Conservation (phyloP, 1,140 invertebrate genomes). For the Periplaneta americana region DNA sequence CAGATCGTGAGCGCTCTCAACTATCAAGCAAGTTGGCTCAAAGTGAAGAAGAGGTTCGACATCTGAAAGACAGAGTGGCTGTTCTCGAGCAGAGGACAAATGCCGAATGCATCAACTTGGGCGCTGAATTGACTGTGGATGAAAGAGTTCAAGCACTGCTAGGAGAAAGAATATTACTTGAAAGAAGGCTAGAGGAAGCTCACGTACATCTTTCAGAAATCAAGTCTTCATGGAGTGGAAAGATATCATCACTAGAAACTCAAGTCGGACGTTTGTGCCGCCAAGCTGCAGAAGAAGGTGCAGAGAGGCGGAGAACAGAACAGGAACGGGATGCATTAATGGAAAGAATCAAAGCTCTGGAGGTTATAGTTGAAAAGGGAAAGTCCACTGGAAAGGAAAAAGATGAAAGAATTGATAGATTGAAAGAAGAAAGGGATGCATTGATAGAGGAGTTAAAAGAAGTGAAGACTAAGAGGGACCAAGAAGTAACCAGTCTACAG, state of each 20-base stretch:
- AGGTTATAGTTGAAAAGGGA: constrained; percentile 62
- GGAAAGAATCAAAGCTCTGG: constrained; percentile 55
- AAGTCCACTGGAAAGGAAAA: constrained; percentile 62
- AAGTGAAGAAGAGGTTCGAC: constrained; percentile 54
- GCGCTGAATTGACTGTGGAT: constrained; percentile 44
- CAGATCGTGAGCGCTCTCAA: constrained; percentile 51
- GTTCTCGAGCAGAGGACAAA: constrained; percentile 49
- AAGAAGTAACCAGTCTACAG: constrained; percentile 54
- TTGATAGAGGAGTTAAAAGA: constrained; percentile 54
- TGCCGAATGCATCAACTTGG: constrained; percentile 31
- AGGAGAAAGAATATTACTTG: constrained; percentile 59
- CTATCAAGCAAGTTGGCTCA: constrained; percentile 51
- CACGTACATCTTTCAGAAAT: constrained; percentile 81
- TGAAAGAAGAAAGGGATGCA: constrained; percentile 57
- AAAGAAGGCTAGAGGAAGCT: constrained; percentile 73
- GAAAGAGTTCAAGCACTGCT: constrained; percentile 41
- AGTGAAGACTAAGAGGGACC: constrained; percentile 50
- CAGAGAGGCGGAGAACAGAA: constrained; percentile 67
- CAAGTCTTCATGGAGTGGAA: constrained; percentile 83
- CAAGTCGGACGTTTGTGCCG: constrained; percentile 67
- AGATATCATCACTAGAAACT: constrained; percentile 78
- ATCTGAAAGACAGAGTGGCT: constrained; percentile 58
- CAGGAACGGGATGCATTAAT: constrained; percentile 59
- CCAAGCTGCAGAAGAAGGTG: constrained; percentile 73
- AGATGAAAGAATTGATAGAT: constrained; percentile 57